Conservation (phyloP, 1,140 invertebrate genomes). For the Fopius arisanus region DNA sequence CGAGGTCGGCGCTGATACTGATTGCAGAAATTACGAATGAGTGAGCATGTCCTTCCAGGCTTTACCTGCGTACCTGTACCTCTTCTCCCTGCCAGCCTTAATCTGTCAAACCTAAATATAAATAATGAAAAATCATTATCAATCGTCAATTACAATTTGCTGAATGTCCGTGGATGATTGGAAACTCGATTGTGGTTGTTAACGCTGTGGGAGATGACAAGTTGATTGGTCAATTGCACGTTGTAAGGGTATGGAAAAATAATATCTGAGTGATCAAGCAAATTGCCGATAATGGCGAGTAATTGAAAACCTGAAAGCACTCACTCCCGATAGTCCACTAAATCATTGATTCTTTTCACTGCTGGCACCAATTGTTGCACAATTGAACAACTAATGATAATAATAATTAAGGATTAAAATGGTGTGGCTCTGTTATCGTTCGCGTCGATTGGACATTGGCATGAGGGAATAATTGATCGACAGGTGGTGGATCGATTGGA, state of each 20-base stretch:
- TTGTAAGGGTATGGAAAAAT: background rate
- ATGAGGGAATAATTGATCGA: constrained; percentile 17
- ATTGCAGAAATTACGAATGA: background rate
- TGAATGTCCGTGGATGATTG: background rate
- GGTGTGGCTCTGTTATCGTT: constrained; percentile 6
- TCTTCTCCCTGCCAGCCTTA: constrained; percentile 58
- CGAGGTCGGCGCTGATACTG: constrained; percentile 36
- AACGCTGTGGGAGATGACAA: background rate
- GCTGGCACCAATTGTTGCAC: background rate
- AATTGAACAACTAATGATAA: background rate
- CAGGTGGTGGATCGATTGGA: constrained; percentile 1
- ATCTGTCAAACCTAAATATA: constrained; percentile 47
- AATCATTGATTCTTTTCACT: background rate
- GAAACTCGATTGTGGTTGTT: background rate
- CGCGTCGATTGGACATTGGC: background rate
- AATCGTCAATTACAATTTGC: background rate
- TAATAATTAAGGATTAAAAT: background rate
- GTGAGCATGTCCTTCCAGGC: constrained; percentile 40
- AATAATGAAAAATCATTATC: background rate
- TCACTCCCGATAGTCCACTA: background rate
- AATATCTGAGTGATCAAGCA: too few species aligned
- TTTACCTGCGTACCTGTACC: constrained; percentile 57
- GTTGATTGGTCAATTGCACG: background rate
- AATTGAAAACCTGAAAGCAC: background rate
- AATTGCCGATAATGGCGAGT: too few species aligned